Evolutionary conservation across 2,113 vertebrate genomes (phyloP), one percentile per base, ranked within the genome.

Genomic region (Cisticola juncidis): DNA sequence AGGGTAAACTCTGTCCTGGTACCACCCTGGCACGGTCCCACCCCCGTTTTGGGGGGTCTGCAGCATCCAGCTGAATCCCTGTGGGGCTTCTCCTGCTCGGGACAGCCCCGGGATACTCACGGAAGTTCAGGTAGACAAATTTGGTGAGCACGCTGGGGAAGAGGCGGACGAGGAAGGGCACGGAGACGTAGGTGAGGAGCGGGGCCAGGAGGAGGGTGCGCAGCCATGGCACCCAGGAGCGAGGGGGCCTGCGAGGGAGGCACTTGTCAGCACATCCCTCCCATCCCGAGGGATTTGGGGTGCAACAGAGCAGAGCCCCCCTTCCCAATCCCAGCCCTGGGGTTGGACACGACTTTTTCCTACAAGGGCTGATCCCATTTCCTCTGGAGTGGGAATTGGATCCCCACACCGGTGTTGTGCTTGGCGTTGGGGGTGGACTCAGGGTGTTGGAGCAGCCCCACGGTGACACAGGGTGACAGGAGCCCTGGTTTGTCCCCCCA

Each of bases 71-170:
- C 42, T 62, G 66, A 48, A 82, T 53, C 35, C 65, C 45, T 21
- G 38, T 0, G 7, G 6, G 45, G 9, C 8, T 3, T 73, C 31
- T 78, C 16, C 35, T 2, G 1, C 7, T 0, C 10, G 45, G 36
- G 58, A 50, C 40, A 65, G 28, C 53, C 57, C 62, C 13, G 0
- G 33, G 65, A 44, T 88, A 98, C 98, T 98, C 96, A 98, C 98
- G 1, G 86, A 97, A 97, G 86, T 98, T 98, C 15, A 98, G 78
- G 95, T 74, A 98, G 85, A 98, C 92, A 3, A 98, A 44, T 89
- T 98, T 98, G 58, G 93, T 72, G 88, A 98, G 90, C 40, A 98
- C 0, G 31, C 64, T 26, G 33, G 98, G 98, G 57, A 97, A 98
- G 73, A 98, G 90, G 57, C 91, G 92, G 84, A 98, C 12, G 65